These are phyloP conservation scores for Xerus rutilus DNA, from an alignment of 2,797 vertebrate species.

Conservation along the genomic window DNA sequence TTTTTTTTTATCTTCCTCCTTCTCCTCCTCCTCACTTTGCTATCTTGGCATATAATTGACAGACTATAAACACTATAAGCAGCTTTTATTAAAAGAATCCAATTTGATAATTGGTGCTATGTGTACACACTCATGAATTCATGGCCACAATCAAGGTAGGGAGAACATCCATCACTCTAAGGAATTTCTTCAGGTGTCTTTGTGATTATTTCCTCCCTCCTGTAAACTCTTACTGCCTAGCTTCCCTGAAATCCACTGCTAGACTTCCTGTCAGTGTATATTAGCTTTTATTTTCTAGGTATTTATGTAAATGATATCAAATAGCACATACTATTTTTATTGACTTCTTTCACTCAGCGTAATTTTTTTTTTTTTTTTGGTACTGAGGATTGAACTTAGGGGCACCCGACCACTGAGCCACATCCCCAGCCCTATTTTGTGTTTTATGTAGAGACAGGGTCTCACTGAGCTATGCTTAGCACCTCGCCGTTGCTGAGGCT, in stretches of 20 bases:
- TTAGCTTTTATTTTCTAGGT: neutral
- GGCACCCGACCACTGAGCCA: too few relatives aligned
- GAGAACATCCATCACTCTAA: neutral
- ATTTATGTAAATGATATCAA: neutral
- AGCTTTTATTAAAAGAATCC: neutral
- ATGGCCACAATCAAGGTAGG: neutral
- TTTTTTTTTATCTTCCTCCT: neutral
- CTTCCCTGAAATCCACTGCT: neutral
- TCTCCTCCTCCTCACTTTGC: neutral
- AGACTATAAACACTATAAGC: neutral
- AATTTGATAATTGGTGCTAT: neutral
- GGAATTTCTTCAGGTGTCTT: neutral
- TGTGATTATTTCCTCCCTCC: neutral
- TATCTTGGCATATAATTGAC: neutral
- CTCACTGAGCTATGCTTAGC: too few relatives aligned
- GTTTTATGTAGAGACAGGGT: too few relatives aligned
- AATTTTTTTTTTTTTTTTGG: too few relatives aligned
- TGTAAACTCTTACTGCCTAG: rapidly evolving
- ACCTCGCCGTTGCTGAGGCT: too few relatives aligned
- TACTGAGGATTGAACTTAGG: too few relatives aligned
- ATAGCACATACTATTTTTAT: neutral
- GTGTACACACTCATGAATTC: neutral
- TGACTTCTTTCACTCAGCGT: neutral
- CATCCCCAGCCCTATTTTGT: too few relatives aligned
- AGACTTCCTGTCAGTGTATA: neutral